Evolutionary conservation across 1,140 invertebrate species (phyloP).

Genomic region (Oscheius sp.): DNA sequence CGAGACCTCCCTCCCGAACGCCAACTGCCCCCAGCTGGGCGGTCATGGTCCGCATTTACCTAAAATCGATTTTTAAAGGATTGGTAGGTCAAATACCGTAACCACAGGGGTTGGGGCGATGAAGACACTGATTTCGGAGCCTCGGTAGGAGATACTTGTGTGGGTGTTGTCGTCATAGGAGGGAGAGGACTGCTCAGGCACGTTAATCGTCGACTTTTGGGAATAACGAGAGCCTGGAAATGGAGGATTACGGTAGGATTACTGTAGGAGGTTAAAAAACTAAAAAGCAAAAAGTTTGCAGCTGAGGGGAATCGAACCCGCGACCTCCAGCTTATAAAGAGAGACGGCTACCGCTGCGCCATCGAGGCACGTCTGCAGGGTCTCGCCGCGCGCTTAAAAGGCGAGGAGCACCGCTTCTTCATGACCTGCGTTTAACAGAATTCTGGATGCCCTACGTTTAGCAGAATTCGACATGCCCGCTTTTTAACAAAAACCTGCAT

Average conservation of each 20-base stretch:
- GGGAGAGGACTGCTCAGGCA: constrained; percentile 31
- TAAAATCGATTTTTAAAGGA: constrained; percentile 8
- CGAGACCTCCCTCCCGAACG: background rate
- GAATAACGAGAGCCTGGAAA: constrained; percentile 40
- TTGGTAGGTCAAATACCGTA: constrained; percentile 8
- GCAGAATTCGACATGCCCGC: too few species aligned
- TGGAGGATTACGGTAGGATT: too few species aligned
- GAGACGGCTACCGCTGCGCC: too few species aligned
- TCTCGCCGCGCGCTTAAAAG: too few species aligned
- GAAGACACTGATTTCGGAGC: constrained; percentile 42
- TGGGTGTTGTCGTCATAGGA: constrained; percentile 41
- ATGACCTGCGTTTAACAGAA: background rate
- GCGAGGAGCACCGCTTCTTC: too few species aligned
- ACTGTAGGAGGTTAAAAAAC: too few species aligned
- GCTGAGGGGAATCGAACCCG: too few species aligned
- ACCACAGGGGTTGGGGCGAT: constrained; percentile 37
- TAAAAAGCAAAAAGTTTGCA: too few species aligned
- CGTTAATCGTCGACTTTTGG: constrained; percentile 29
- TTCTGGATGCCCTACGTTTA: background rate
- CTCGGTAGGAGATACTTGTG: constrained; percentile 41
- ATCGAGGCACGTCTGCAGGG: too few species aligned
- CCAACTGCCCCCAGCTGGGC: background rate
- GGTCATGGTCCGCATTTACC: constrained; percentile 14
- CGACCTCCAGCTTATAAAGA: too few species aligned
- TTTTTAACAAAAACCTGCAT: too few species aligned